Conservation (phyloP, 1,140 invertebrate species). For the Leptoteleia sp. region DNA sequence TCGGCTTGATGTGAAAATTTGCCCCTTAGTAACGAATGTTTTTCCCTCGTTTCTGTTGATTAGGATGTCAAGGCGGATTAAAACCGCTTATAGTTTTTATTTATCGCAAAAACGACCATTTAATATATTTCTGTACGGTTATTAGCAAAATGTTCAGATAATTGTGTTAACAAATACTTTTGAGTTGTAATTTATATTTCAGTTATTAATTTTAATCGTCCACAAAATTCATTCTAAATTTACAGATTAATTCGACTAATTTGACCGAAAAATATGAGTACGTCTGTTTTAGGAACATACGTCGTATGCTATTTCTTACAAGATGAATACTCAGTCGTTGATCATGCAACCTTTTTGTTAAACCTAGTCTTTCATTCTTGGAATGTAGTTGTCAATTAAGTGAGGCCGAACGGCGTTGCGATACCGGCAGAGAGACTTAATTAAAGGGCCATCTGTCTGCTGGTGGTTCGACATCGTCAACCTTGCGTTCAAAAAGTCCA, state of each 20-base stretch:
- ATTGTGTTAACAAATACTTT: too few relatives aligned
- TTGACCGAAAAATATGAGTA: not conserved
- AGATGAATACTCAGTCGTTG: constrained; percentile 27
- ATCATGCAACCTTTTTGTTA: constrained; percentile 48
- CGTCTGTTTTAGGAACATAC: not conserved
- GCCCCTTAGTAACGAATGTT: constrained; percentile 28
- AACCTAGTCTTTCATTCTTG: constrained; percentile 52
- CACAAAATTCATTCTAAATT: too few relatives aligned
- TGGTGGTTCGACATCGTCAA: constrained; percentile 56
- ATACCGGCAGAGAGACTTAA: constrained; percentile 54
- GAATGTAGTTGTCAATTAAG: constrained; percentile 62
- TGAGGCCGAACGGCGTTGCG: constrained; percentile 18
- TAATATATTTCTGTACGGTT: too few relatives aligned
- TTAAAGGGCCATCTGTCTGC: constrained; percentile 61
- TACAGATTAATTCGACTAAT: too few relatives aligned
- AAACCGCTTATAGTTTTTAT: too few relatives aligned
- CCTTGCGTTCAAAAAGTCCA: constrained; percentile 50
- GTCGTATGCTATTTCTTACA: constrained; percentile 16
- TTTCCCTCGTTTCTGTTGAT: constrained; percentile 20
- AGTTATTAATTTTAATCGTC: too few relatives aligned
- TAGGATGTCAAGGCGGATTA: too few relatives aligned
- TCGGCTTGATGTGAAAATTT: constrained; percentile 48
- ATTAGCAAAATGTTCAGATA: too few relatives aligned
- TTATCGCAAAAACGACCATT: too few relatives aligned
- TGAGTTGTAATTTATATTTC: too few relatives aligned